Conservation (phyloP, 2,888 invertebrate species). For the Thelaira solivaga region DNA sequence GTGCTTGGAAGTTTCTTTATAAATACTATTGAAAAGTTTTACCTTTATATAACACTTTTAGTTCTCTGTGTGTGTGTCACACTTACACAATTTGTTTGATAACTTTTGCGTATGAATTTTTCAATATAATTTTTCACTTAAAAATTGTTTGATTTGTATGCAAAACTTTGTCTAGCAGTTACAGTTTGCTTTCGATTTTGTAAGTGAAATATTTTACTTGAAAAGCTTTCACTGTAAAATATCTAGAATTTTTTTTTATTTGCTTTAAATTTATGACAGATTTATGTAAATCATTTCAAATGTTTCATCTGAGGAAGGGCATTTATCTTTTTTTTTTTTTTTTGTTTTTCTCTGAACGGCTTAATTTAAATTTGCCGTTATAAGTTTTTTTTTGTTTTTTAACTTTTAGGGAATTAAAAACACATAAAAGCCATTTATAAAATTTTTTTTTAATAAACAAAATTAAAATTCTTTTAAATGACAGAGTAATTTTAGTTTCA, state of each 20-base stretch:
- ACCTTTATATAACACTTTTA: background rate
- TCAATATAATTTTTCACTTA: constrained; percentile 24
- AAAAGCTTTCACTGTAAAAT: constrained; percentile 7
- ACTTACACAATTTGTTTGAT: background rate
- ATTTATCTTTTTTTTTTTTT: too few relatives aligned
- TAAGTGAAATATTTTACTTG: background rate
- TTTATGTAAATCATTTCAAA: constrained; percentile 1
- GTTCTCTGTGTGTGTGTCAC: background rate
- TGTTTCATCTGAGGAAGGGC: background rate
- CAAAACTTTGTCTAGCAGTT: constrained; percentile 25
- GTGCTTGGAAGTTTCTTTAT: background rate
- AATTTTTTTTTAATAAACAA: too few relatives aligned
- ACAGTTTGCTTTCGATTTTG: too few relatives aligned
- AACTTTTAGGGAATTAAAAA: too few relatives aligned
- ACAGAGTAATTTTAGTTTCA: too few relatives aligned
- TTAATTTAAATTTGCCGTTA: too few relatives aligned
- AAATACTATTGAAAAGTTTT: background rate
- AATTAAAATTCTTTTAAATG: too few relatives aligned
- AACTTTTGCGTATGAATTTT: constrained; percentile 2
- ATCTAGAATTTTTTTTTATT: background rate
- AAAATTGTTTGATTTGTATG: constrained; percentile 45
- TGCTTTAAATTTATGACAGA: constrained; percentile 1
- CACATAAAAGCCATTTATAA: too few relatives aligned
- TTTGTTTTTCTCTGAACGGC: too few relatives aligned
- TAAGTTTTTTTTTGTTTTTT: too few relatives aligned